Conservation (phyloP, 2,113 vertebrate species). For the Taxidea taxus region DNA sequence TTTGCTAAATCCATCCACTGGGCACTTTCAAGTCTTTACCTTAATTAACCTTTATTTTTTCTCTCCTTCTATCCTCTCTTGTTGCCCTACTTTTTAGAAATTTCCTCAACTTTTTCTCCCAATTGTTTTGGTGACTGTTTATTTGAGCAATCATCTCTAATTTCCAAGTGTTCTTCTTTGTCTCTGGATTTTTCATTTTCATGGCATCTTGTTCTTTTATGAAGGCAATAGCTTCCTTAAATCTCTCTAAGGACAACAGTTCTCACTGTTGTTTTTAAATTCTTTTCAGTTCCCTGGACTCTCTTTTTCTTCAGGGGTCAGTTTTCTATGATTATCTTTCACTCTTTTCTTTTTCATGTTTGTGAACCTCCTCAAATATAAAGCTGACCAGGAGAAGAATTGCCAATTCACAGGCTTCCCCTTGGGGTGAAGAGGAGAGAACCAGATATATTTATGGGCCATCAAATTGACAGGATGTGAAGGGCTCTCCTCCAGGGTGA, state of each 20-base stretch:
- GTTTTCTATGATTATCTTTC: slow-evolving; percentile 26
- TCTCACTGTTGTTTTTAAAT: background rate
- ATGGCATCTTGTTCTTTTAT: background rate
- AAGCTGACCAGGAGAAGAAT: background rate
- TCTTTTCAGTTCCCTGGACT: background rate
- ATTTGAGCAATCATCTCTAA: background rate
- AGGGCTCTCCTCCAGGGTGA: background rate
- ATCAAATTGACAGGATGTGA: background rate
- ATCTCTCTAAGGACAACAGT: background rate
- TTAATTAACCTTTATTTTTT: background rate
- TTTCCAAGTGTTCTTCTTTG: background rate
- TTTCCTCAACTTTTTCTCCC: background rate
- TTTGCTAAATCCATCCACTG: background rate
- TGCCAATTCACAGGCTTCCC: background rate
- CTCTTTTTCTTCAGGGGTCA: slow-evolving; percentile 41
- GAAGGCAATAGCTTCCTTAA: background rate
- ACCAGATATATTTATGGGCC: background rate
- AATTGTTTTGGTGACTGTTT: background rate
- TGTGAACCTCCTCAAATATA: background rate
- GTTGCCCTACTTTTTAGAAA: background rate
- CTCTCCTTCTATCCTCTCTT: background rate
- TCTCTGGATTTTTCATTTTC: background rate
- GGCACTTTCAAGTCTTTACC: background rate
- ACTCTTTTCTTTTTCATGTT: background rate
- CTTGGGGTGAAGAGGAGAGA: background rate